Evolutionary conservation across 2,113 vertebrate genomes (phyloP).

Genomic region (Passer domesticus): DNA sequence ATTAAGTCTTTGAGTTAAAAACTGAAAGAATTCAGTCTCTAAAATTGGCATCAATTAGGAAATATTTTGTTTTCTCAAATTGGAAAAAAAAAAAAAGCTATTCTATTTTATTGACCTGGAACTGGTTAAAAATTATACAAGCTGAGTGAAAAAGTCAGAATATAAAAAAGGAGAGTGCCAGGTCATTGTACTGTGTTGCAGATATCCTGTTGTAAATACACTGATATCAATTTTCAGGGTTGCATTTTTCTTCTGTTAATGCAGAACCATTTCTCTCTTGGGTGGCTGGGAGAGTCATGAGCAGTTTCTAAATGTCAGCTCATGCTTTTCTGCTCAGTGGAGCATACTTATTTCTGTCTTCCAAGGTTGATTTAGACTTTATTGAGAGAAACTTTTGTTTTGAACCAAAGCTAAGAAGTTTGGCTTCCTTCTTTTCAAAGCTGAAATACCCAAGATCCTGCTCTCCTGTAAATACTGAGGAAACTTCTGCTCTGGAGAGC

Average conservation of each 20-base stretch:
- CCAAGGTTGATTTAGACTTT: constrained; percentile 37
- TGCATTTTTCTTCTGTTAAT: constrained; percentile 1
- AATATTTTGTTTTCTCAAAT: not conserved
- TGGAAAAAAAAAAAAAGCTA: not conserved
- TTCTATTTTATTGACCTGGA: not conserved
- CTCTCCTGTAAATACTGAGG: not conserved
- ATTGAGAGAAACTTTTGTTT: constrained; percentile 25
- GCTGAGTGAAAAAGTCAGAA: not conserved
- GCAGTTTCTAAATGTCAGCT: constrained; percentile 21
- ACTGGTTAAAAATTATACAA: not conserved
- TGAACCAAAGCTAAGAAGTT: constrained; percentile 13
- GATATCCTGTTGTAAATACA: not conserved
- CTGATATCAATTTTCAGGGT: not conserved
- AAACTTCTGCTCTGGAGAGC: not conserved
- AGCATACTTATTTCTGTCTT: constrained; percentile 14
- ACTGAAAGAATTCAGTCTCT: rapidly evolving
- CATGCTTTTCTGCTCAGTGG: not conserved
- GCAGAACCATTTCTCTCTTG: constrained; percentile 25
- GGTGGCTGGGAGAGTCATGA: not conserved
- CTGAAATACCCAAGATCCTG: not conserved
- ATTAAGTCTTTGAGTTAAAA: not conserved
- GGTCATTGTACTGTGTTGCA: not conserved
- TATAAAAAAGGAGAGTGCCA: not conserved
- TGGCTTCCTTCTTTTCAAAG: not conserved
- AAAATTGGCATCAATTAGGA: not conserved